These are phyloP conservation scores for Graptemys geographica DNA, from an alignment of 2,797 vertebrate species.

Conservation along the genomic window DNA sequence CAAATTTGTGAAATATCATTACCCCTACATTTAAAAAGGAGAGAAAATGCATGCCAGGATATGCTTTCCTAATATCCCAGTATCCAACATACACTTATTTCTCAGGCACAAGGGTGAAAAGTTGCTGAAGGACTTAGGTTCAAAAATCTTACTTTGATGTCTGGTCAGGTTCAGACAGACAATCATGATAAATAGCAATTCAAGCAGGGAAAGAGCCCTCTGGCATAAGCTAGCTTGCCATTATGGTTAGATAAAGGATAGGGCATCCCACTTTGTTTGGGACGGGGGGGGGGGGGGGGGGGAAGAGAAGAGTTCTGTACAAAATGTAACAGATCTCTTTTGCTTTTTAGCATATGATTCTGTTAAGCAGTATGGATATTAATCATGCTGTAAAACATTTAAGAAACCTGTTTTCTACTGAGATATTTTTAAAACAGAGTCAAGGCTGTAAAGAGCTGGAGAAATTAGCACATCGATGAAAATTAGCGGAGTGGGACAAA, in stretches of 20 bases:
- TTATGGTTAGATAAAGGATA: background rate
- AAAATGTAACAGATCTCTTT: background rate
- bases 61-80: background rate
- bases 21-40: background rate
- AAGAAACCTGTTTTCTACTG: background rate
- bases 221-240: background rate
- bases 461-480: background rate
- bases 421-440: background rate
- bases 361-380: background rate
- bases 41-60: background rate
- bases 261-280: background rate
- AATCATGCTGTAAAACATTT: background rate
- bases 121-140: background rate
- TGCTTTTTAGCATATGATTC: background rate
- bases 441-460: background rate
- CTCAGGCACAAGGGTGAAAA: background rate
- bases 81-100: background rate
- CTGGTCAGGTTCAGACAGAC: background rate
- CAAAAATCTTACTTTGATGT: background rate
- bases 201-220: background rate
- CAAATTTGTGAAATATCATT: background rate
- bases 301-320: background rate
- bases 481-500: background rate
- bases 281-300: rapidly evolving
- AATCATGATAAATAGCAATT: background rate